Percentiles rank a stretch among this genome's conserved stretches.
Conservation (phyloP, 2,888 invertebrate species). For the Clostera curtula region DNA sequence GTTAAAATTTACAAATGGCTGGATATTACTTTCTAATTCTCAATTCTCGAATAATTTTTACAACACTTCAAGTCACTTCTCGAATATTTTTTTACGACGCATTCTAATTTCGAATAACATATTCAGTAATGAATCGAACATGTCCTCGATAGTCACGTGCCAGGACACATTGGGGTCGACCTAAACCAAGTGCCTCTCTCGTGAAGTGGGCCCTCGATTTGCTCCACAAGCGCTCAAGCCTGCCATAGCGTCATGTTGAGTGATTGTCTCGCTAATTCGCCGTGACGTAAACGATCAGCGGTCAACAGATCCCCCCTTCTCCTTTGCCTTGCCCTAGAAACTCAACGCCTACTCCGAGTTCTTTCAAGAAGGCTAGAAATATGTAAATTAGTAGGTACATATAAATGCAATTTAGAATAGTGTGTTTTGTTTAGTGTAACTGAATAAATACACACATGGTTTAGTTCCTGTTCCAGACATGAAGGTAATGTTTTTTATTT, state of each 20-base stretch:
- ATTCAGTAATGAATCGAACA: background rate
- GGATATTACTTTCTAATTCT: too few species aligned
- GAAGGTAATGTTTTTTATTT: too few species aligned
- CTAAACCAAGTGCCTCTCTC: slow-evolving; percentile 40
- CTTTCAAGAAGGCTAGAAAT: slow-evolving; percentile 21
- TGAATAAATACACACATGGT: too few species aligned
- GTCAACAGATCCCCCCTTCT: slow-evolving; percentile 17
- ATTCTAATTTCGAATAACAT: too few species aligned
- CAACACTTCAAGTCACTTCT: too few species aligned
- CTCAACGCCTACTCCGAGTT: slow-evolving; percentile 22
- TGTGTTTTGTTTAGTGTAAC: too few species aligned
- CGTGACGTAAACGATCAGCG: slow-evolving; percentile 37
- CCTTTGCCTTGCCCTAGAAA: slow-evolving; percentile 13
- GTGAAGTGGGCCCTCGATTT: slow-evolving; percentile 52
- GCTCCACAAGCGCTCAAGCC: slow-evolving; percentile 37
- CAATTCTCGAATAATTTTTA: too few species aligned
- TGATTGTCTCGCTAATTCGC: slow-evolving; percentile 61
- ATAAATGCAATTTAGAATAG: too few species aligned
- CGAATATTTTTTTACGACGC: too few species aligned
- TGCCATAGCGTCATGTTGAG: slow-evolving; percentile 46
- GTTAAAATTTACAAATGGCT: too few species aligned
- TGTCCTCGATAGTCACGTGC: slow-evolving; percentile 8
- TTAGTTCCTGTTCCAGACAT: too few species aligned
- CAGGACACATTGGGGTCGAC: slow-evolving; percentile 36
- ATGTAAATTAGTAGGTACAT: slow-evolving; percentile 6